Base-by-base conservation (phyloP, 2,113 vertebrate species). In the Uropsilus gracilis region DNA sequence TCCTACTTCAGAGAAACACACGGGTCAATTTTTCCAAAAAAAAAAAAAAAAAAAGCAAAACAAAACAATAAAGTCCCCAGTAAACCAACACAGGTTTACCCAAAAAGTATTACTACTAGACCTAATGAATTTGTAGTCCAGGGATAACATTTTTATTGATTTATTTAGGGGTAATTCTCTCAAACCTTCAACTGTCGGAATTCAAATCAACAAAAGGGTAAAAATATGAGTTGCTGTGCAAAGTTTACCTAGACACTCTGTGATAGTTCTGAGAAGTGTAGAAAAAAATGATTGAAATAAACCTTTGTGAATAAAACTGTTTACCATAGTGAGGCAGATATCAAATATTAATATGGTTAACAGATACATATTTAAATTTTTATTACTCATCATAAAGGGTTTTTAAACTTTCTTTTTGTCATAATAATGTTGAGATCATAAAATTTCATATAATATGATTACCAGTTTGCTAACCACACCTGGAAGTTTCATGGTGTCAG, bases 391-490 rank as follows among this genome's bases (percentile, higher is more conserved):
- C 81, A n/a, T 82, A 26, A 81, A 90, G 87, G 87, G 46, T 80
- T 90, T 81, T 17, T 55, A 78, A 94, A 68, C 26, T 84, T 86
- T 28, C 16, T 64, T 37, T 76, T 88, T 93, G 13, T 94, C 81
- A 32, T 9, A 53, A 63, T 68, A 59, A 63, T 69, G 6, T 91
- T 80, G 20, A 13, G 30, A 3, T 55, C 24, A 76, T 69, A 66
- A 50, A 84, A 78, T 77, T 59, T 73, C 20, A 72, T 34, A 42
- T 34, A 42, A 61, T 18, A n/a, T 72, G 46, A 91, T 39, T 59
- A 73, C 5, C 26, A 63, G 17, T 81, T 68, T 85, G 66, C 30
- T 72, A 86, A 69, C 39, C 48, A 42, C 12, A 64, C 30, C 44
- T 61, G 16, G 34, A 34, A 59, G 22, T 72, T 63, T 86, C 10